phyloP scores from a whole-genome alignment of 2,113 vertebrate species.

The Platysteira castanea region DNA sequence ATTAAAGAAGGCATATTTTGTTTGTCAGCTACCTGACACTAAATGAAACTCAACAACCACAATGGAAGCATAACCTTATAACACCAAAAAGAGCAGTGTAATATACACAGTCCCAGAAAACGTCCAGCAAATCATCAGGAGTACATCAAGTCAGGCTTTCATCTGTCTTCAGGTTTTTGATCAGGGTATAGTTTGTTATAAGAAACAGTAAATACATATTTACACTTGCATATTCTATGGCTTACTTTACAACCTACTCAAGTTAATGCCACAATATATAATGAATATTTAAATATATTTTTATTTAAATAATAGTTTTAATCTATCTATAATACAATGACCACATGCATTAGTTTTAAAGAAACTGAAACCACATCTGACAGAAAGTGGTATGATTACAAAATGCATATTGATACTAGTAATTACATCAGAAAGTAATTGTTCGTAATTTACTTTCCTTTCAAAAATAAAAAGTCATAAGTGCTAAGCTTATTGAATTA shows the following conservation, averaged over 20 bases:
- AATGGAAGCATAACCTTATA: background rate
- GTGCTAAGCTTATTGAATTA: background rate
- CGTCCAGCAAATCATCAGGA: background rate
- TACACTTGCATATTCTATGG: background rate
- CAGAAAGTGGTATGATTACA: background rate
- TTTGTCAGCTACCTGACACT: background rate
- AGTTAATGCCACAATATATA: background rate
- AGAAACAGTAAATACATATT: background rate
- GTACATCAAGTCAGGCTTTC: background rate
- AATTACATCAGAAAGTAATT: background rate
- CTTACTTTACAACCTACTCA: background rate
- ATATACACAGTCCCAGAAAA: background rate
- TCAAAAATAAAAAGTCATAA: background rate
- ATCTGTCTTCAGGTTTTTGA: background rate
- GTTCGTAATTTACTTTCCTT: background rate
- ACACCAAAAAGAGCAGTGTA: background rate
- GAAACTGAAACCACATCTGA: background rate
- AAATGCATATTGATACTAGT: background rate
- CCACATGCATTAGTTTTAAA: background rate
- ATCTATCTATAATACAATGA: background rate
- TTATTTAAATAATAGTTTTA: background rate
- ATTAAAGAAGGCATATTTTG: background rate
- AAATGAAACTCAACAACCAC: background rate
- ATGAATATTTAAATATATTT: background rate
- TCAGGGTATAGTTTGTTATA: background rate